Conservation (phyloP, 1,140 invertebrate species). For the Aphis gossypii region DNA sequence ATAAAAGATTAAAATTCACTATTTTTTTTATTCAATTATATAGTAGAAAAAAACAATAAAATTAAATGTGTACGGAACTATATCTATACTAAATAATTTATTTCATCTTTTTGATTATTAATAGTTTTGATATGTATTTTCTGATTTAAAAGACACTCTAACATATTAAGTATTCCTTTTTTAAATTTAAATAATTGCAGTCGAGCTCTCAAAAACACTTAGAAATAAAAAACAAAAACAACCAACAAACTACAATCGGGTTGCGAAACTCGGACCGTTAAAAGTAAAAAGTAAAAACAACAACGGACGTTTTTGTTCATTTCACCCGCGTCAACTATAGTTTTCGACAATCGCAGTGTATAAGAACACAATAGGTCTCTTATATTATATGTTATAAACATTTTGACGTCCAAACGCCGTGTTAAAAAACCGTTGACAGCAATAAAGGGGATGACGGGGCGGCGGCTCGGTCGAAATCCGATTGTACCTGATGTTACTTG, state of each 20-base stretch:
- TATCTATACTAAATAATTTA: not conserved
- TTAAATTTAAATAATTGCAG: not conserved
- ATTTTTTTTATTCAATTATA: not conserved
- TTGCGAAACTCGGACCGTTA: not conserved
- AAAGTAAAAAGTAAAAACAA: not conserved
- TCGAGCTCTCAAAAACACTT: not conserved
- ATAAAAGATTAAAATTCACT: not conserved
- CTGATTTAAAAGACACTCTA: not conserved
- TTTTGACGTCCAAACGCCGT: not conserved
- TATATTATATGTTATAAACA: not conserved
- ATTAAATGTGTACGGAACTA: not conserved
- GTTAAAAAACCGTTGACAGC: not conserved
- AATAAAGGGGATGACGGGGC: not conserved
- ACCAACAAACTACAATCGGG: not conserved
- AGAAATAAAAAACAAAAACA: not conserved
- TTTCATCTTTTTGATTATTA: not conserved
- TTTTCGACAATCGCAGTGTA: not conserved
- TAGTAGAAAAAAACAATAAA: not conserved
- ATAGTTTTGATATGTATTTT: not conserved
- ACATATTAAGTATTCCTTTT: not conserved
- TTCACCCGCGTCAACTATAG: not conserved
- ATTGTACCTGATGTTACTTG: not conserved
- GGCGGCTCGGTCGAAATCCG: too few species aligned
- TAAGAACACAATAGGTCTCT: not conserved
- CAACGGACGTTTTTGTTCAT: not conserved